These are phyloP conservation scores for Nothocercus julius DNA, from an alignment of 2,113 vertebrate genomes.

Conservation along the genomic window DNA sequence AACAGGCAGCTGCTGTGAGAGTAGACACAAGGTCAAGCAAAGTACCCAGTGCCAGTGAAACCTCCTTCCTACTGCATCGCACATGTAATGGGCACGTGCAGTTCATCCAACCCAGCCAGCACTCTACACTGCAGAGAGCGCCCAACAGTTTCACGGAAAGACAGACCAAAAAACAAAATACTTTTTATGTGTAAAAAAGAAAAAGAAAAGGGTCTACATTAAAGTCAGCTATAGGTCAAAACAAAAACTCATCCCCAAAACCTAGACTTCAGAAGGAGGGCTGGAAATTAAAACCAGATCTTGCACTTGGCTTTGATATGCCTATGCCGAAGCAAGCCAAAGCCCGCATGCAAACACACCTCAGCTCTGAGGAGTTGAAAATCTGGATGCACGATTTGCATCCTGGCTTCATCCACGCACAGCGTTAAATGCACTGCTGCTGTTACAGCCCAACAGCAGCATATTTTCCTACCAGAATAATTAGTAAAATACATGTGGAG, in stretches of 20 bases:
- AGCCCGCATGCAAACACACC: slow-evolving; percentile 12
- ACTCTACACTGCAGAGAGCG: not conserved
- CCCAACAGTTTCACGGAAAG: not conserved
- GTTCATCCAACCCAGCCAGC: not conserved
- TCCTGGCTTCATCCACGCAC: not conserved
- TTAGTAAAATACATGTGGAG: not conserved
- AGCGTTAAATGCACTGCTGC: not conserved
- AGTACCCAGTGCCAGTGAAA: not conserved
- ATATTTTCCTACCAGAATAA: not conserved
- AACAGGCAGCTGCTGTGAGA: not conserved
- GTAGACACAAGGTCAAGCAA: not conserved
- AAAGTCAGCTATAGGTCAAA: not conserved
- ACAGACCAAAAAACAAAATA: not conserved
- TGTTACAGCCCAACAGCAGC: not conserved
- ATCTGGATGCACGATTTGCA: not conserved
- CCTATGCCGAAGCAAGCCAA: not conserved
- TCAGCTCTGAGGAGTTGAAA: not conserved
- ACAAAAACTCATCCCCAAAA: not conserved
- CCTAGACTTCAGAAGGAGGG: not conserved
- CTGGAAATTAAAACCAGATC: slow-evolving; percentile 51
- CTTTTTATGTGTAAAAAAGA: not conserved
- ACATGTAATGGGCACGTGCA: not conserved
- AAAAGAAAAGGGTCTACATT: not conserved
- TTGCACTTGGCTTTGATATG: not conserved
- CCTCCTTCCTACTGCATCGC: not conserved